Evolutionary conservation across 1,140 invertebrate species (phyloP).

Genomic region (Trialeurodes vaporariorum): DNA sequence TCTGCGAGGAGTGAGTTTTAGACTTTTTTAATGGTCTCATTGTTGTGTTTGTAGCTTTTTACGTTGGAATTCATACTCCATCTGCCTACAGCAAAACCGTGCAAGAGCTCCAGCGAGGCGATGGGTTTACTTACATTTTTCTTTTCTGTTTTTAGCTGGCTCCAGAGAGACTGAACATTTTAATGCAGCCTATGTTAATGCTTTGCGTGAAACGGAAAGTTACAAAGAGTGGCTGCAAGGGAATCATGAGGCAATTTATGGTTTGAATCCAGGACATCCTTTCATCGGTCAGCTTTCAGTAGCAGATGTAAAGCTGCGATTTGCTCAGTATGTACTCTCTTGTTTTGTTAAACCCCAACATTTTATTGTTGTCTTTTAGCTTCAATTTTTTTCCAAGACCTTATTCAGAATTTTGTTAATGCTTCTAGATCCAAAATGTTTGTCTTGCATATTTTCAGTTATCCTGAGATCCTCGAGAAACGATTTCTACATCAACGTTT

Average conservation of each 20-base stretch:
- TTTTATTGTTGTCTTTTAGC: conserved; percentile 14
- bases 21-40: too few species aligned
- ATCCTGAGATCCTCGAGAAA: too few species aligned
- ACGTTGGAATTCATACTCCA: too few species aligned
- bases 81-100: too few species aligned
- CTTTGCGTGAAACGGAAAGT: conserved; percentile 79
- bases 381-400: too few species aligned
- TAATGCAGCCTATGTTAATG: conserved; percentile 68
- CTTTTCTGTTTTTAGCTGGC: conserved; percentile 42
- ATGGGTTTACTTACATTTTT: not conserved
- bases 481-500: too few species aligned
- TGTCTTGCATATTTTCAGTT: too few species aligned
- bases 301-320: conserved; percentile 82
- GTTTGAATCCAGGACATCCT: conserved; percentile 67
- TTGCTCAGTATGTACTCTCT: conserved; percentile 79
- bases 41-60: too few species aligned
- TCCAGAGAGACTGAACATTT: conserved; percentile 75
- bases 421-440: too few species aligned
- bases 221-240: conserved; percentile 67
- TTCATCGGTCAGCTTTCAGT: conserved; percentile 85
- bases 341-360: not conserved
- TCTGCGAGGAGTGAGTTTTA: too few species aligned
- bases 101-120: too few species aligned
- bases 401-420: too few species aligned
- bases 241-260: conserved; percentile 51